Evolutionary conservation across 2,113 vertebrate genomes (phyloP), one percentile per base, ranked within the genome.

Genomic region (Rhegmatorhina hoffmannsi): DNA sequence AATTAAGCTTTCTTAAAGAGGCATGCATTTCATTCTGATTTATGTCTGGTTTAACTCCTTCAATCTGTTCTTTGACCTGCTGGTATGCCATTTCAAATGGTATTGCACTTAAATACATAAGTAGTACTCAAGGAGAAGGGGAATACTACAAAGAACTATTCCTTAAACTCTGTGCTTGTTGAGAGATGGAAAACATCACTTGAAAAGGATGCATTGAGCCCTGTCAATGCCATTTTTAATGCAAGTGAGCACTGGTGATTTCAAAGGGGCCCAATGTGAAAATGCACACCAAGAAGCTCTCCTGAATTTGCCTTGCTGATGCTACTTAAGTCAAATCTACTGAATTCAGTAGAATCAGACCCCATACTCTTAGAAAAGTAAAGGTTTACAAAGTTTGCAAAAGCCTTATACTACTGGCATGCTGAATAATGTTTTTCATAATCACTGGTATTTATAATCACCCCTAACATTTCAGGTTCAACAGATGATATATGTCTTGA

Each of bases 41-140:
- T 91, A 86, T 72, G 55, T 53, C 40, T 47, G 11, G 0, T 26
- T 90, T 87, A 91, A 84, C 56, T 44, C 17, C 38, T 94, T 92
- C 82, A 49, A 64, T 74, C 36, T 91, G 40, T 87, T 92, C 86
- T 95, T 88, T 94, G 62, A 84, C 73, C 87, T 91, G 86, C 52
- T 95, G 80, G 17, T 90, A 77, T 76, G 40, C 55, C 47, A 53
- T 95, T 84, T 21, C 24, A 52, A 58, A 69, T 47, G 26, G 38
- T 89, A 83, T 80, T 0, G 0, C 34, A 28, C 73, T 84, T 84
- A 73, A 72, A 62, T n/a, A 29, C 3, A 0, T 78, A 67, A 55
- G 25, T 36, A 8, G 7, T 66, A n/a, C 59, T 81, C 68, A 80
- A 86, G 33, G 15, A 36, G 34, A 60, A 75, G 15, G 7, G 9